phyloP scores from a whole-genome alignment of 2,888 invertebrate genomes.

The Pollenia griseotomentosa region DNA sequence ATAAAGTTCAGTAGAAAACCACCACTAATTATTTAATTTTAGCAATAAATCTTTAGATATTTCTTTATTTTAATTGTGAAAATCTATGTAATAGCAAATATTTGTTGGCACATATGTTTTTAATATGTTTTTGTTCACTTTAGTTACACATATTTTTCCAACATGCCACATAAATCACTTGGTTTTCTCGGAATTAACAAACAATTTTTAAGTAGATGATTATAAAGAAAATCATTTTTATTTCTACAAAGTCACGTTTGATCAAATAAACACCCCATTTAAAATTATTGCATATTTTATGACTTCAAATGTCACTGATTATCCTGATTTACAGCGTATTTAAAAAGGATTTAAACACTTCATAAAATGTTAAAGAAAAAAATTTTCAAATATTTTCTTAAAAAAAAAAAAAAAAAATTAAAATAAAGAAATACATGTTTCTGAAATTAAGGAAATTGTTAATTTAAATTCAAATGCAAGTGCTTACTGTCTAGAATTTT shows the following conservation, averaged over 20 bases:
- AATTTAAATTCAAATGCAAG: not conserved
- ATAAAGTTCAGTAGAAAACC: slow-evolving; percentile 1
- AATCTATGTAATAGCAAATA: not conserved
- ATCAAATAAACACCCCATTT: slow-evolving; percentile 58
- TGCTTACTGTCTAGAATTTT: not conserved
- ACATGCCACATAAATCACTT: slow-evolving; percentile 59
- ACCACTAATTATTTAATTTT: slow-evolving; percentile 20
- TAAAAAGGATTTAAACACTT: slow-evolving; percentile 54
- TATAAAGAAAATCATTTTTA: slow-evolving; percentile 59
- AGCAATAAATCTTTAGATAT: slow-evolving; percentile 30
- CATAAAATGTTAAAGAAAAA: slow-evolving; percentile 12
- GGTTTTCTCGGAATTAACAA: not conserved
- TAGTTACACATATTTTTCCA: slow-evolving; percentile 28
- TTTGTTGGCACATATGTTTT: slow-evolving; percentile 47
- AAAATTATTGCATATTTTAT: slow-evolving; percentile 53
- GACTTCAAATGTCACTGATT: slow-evolving; percentile 56
- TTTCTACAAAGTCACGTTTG: slow-evolving; percentile 61
- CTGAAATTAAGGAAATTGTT: not conserved
- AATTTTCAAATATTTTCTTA: not conserved
- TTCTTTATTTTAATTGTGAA: slow-evolving; percentile 27
- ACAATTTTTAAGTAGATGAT: slow-evolving; percentile 40
- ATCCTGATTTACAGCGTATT: slow-evolving; percentile 68
- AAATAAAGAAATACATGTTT: too few species aligned
- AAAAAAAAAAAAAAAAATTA: not conserved
- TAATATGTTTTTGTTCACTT: slow-evolving; percentile 17